Evolutionary conservation across 2,888 invertebrate genomes (phyloP).

Genomic region (Caenorhabditis wallacei): DNA sequence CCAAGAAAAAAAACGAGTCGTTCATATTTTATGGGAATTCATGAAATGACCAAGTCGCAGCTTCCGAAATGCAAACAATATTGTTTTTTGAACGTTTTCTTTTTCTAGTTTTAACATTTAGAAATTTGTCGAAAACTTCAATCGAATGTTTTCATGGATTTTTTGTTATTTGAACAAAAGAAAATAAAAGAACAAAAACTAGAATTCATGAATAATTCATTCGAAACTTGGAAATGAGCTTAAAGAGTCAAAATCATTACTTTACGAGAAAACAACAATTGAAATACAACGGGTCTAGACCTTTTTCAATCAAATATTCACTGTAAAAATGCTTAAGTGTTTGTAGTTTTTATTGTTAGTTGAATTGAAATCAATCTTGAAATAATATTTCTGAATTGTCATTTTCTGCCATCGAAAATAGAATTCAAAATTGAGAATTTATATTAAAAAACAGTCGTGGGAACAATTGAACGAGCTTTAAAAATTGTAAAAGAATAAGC

Average conservation of each 20-base stretch:
- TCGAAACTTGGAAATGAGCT: constrained; percentile 23
- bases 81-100: constrained; percentile 11
- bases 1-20: constrained; percentile 14
- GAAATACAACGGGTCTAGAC: constrained; percentile 2
- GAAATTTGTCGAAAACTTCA: not conserved
- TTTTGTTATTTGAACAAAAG: constrained; percentile 5
- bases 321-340: no score
- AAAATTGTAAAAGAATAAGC: not conserved
- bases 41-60: constrained; percentile 31
- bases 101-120: not conserved
- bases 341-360: no score
- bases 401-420: no score
- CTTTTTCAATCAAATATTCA: not conserved
- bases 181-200: constrained; percentile 15
- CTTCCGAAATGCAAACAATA: constrained; percentile 13
- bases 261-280: constrained; percentile 12
- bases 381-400: no score
- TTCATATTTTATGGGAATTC: constrained; percentile 50
- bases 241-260: constrained; percentile 19
- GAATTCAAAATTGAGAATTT: not conserved
- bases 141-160: constrained; percentile 6
- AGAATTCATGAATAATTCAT: constrained; percentile 22
- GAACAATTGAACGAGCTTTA: not conserved
- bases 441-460: not conserved
- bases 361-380: no score